These are phyloP conservation scores for Anthoscopus minutus DNA, from an alignment of 2,113 vertebrate genomes.

Conservation along the genomic window DNA sequence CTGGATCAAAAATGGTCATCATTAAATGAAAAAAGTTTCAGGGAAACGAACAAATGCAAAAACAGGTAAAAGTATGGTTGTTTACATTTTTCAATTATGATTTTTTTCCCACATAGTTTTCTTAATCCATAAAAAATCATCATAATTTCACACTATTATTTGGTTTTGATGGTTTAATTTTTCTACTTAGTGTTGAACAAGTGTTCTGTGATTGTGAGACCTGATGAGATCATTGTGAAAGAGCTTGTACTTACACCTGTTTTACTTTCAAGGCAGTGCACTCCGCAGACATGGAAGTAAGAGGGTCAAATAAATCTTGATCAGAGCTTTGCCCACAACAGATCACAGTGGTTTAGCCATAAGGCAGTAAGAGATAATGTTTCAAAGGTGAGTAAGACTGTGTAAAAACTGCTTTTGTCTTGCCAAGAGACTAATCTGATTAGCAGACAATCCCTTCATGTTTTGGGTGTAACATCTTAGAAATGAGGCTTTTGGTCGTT, in stretches of 20 bases:
- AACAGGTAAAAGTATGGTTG: neutral
- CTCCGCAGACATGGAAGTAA: neutral
- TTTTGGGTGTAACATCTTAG: neutral
- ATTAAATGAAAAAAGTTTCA: neutral
- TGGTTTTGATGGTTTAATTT: neutral
- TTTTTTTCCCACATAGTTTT: neutral
- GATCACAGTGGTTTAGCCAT: neutral
- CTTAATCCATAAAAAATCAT: neutral
- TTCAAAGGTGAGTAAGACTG: slow-evolving; percentile 18
- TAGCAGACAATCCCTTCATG: neutral
- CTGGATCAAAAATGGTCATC: neutral
- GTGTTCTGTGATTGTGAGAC: neutral
- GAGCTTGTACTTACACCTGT: neutral
- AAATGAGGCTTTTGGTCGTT: neutral
- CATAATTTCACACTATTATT: neutral
- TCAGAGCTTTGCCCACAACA: neutral
- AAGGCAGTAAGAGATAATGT: neutral
- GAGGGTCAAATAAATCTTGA: neutral
- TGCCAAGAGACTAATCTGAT: neutral
- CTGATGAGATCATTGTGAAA: neutral
- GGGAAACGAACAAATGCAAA: neutral
- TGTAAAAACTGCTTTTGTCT: neutral
- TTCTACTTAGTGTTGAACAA: neutral
- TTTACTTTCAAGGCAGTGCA: neutral
- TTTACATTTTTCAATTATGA: neutral